Evolutionary conservation across 2,888 invertebrate genomes (phyloP).

Genomic region (Hoplodrina blanda): DNA sequence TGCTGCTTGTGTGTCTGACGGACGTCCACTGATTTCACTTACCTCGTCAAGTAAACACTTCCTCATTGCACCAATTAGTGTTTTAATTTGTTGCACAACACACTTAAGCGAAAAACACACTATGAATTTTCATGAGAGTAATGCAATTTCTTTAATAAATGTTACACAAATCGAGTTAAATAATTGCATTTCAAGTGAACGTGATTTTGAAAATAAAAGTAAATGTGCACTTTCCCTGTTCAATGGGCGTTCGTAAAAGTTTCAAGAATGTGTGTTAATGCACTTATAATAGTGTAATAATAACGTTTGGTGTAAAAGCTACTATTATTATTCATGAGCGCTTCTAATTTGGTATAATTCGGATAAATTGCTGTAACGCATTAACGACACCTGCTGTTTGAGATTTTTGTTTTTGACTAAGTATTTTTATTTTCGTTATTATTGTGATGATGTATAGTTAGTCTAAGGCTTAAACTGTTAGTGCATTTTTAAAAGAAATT

Average conservation of each 20-base stretch:
- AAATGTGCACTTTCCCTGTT: slow-evolving; percentile 58
- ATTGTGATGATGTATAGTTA: slow-evolving; percentile 11
- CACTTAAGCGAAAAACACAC: slow-evolving; percentile 21
- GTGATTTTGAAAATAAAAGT: slow-evolving; percentile 63
- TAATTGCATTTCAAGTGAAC: slow-evolving; percentile 38
- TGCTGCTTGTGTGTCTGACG: slow-evolving; percentile 21
- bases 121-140: slow-evolving; percentile 51
- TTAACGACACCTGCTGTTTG: slow-evolving; percentile 46
- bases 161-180: slow-evolving; percentile 23
- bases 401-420: slow-evolving; percentile 41
- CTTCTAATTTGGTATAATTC: slow-evolving; percentile 59
- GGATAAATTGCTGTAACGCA: slow-evolving; percentile 54
- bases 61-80: slow-evolving; percentile 52
- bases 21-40: slow-evolving; percentile 53
- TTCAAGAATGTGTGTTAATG: slow-evolving; percentile 61
- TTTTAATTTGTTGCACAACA: slow-evolving; percentile 47
- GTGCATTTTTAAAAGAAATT: not conserved
- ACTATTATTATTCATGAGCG: slow-evolving; percentile 59
- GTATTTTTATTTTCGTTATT: slow-evolving; percentile 15
- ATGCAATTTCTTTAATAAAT: slow-evolving; percentile 51
- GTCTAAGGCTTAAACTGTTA: not conserved
- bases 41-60: slow-evolving; percentile 47
- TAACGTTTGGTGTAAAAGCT: slow-evolving; percentile 57
- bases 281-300: slow-evolving; percentile 61
- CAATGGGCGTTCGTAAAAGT: slow-evolving; percentile 52